These are phyloP conservation scores for Tetragnatha versicolor DNA, from an alignment of 1,140 invertebrate genomes.

Conservation along the genomic window DNA sequence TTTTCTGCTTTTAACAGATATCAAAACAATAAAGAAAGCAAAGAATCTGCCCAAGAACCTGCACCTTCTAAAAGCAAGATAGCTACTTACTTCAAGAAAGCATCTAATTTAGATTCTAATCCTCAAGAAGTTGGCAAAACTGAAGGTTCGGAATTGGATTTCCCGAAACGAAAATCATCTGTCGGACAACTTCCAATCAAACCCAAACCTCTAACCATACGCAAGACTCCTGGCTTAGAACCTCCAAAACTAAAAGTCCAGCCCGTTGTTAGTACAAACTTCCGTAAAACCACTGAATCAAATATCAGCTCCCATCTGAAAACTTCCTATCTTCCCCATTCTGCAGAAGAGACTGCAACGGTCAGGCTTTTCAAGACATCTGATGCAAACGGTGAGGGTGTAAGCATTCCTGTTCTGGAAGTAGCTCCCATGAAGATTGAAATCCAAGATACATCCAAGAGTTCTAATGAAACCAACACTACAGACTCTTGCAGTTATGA, in stretches of 20 bases:
- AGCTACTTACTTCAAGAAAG: conserved; percentile 39
- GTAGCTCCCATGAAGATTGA: conserved; percentile 19
- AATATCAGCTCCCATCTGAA: conserved; percentile 8
- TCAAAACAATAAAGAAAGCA: not conserved
- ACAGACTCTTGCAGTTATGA: not conserved
- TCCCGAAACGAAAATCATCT: conserved; percentile 14
- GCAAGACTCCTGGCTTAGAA: conserved; percentile 48
- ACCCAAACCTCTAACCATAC: conserved; percentile 54
- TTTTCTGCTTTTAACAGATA: conserved; percentile 24
- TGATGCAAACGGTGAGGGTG: not conserved
- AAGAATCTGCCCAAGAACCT: not conserved
- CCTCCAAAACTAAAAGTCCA: conserved; percentile 53
- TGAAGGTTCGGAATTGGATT: conserved; percentile 15
- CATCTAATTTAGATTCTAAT: conserved; percentile 4
- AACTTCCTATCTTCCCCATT: conserved; percentile 6
- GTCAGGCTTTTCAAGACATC: not conserved
- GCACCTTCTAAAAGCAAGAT: conserved; percentile 22
- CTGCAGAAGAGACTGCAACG: not conserved
- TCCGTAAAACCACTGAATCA: conserved; percentile 32
- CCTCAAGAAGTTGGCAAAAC: not conserved
- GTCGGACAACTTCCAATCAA: conserved; percentile 44
- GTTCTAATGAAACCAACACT: not conserved
- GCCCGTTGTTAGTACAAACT: conserved; percentile 10
- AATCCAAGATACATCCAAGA: not conserved
- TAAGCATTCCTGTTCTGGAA: not conserved